Evolutionary conservation across 2,888 invertebrate species (phyloP).

Genomic region (Oeneis ivallda): DNA sequence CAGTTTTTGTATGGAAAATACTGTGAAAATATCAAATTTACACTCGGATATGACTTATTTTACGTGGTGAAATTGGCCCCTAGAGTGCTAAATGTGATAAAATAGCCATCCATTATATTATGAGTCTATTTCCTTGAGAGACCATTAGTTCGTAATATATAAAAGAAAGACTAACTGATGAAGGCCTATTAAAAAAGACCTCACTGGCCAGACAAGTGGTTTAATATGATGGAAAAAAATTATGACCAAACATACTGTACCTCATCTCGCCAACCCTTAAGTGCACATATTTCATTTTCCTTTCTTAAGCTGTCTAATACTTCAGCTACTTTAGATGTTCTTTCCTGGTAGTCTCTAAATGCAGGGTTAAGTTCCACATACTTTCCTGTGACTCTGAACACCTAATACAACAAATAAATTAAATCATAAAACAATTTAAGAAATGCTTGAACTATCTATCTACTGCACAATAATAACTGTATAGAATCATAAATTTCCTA

Average conservation of each 20-base stretch:
- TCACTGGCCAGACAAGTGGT: neutral
- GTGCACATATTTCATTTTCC: constrained; percentile 88
- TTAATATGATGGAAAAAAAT: neutral
- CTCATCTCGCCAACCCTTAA: constrained; percentile 97
- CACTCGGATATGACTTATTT: no score
- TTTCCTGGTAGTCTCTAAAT: constrained; percentile 91
- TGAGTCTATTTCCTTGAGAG: no score
- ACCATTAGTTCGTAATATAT: no score
- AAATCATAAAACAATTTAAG: neutral
- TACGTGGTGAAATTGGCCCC: no score
- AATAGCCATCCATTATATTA: no score
- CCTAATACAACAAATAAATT: constrained; percentile 63
- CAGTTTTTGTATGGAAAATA: no score
- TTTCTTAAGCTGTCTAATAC: constrained; percentile 89
- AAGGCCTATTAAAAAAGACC: no score
- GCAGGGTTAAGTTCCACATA: constrained; percentile 93
- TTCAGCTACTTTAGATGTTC: constrained; percentile 88
- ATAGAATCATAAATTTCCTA: neutral
- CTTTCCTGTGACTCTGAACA: constrained; percentile 86
- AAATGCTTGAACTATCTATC: neutral
- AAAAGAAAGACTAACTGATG: no score
- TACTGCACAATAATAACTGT: neutral
- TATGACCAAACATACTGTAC: constrained; percentile 60
- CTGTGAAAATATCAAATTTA: no score
- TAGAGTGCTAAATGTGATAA: no score